These are phyloP conservation scores for Rhagonycha lutea DNA, from an alignment of 2,888 invertebrate genomes.

Conservation along the genomic window DNA sequence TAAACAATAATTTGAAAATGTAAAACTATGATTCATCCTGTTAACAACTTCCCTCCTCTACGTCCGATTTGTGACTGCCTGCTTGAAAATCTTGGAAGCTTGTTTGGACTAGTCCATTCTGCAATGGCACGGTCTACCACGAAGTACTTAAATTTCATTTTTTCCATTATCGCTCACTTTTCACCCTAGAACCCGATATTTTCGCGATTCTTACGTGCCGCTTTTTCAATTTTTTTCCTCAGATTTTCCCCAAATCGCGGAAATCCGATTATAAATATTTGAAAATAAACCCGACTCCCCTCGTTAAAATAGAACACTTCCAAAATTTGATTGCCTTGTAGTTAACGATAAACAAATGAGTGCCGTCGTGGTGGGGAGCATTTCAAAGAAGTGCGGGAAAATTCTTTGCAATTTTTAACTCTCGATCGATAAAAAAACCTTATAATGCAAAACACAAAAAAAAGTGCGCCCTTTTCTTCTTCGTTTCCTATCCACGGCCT, in stretches of 20 bases:
- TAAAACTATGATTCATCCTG: slow-evolving; percentile 57
- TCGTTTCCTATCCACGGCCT: neutral
- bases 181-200: neutral
- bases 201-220: neutral
- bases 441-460: neutral
- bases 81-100: slow-evolving; percentile 54
- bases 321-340: slow-evolving; percentile 25
- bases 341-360: slow-evolving; percentile 29
- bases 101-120: slow-evolving; percentile 55
- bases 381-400: slow-evolving; percentile 18
- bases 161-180: neutral
- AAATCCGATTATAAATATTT: slow-evolving; percentile 5
- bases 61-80: slow-evolving; percentile 57
- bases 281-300: slow-evolving; percentile 31
- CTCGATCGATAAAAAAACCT: neutral
- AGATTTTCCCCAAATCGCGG: neutral
- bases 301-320: slow-evolving; percentile 23
- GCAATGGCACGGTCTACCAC: slow-evolving; percentile 31
- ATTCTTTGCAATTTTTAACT: neutral
- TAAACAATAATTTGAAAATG: slow-evolving; percentile 52
- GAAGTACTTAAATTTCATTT: neutral
- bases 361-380: slow-evolving; percentile 8
- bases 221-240: neutral
- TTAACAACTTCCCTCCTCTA: slow-evolving; percentile 52
- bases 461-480: neutral